phyloP scores from a whole-genome alignment of 2,797 vertebrate genomes.

The Agapornis canus region DNA sequence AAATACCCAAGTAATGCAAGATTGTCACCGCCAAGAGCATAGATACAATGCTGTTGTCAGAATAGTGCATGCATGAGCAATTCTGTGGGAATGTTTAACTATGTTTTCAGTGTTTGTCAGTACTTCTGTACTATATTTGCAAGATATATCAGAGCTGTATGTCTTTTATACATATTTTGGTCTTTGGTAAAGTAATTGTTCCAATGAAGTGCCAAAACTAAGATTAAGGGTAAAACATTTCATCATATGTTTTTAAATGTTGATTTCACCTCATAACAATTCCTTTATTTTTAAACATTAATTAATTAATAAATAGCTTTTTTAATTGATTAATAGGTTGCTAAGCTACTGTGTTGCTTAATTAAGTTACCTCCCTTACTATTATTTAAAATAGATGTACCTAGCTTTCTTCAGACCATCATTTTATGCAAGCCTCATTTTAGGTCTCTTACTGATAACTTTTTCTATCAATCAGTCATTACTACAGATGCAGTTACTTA shows the following conservation, averaged over 20 bases:
- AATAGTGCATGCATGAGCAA: slow-evolving; percentile 96
- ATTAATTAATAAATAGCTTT: slow-evolving; percentile 18
- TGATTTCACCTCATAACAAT: slow-evolving; percentile 45
- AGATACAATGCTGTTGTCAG: slow-evolving; percentile 79
- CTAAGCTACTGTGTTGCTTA: slow-evolving; percentile 43
- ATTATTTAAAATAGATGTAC: slow-evolving; percentile 14
- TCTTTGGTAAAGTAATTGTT: slow-evolving; percentile 92
- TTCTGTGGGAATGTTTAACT: slow-evolving; percentile 97
- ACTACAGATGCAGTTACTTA: slow-evolving; percentile 90
- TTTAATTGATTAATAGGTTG: slow-evolving; percentile 21
- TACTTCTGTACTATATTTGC: slow-evolving; percentile 89
- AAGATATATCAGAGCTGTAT: slow-evolving; percentile 85
- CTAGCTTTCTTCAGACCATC: slow-evolving; percentile 23
- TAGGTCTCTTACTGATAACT: slow-evolving; percentile 66
- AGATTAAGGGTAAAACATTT: slow-evolving; percentile 69
- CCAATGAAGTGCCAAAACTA: slow-evolving; percentile 99
- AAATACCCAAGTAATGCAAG: slow-evolving; percentile 61
- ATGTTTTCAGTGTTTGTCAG: slow-evolving; percentile 92
- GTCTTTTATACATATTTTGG: slow-evolving; percentile 88
- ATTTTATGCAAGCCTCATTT: slow-evolving; percentile 67
- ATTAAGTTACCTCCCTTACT: not conserved
- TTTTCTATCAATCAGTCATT: slow-evolving; percentile 87
- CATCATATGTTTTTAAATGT: slow-evolving; percentile 82
- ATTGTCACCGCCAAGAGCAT: slow-evolving; percentile 46
- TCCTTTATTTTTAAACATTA: slow-evolving; percentile 28